Evolutionary conservation across 2,888 invertebrate genomes (phyloP).

Genomic region (Acrobasis repandana): DNA sequence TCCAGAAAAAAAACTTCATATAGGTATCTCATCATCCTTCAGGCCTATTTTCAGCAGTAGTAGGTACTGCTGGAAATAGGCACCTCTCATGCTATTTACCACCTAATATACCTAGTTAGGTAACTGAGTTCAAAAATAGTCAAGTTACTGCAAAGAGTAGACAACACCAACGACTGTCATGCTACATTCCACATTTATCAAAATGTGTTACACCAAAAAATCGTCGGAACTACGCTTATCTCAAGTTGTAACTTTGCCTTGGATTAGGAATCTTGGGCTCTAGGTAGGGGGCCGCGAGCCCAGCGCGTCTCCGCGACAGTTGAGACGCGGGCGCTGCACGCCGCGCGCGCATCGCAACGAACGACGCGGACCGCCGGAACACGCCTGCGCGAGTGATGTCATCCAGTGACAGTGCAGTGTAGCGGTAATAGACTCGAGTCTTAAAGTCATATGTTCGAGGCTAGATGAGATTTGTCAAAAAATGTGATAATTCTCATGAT

Average conservation of each 20-base stretch:
- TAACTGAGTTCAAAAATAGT: too few species aligned
- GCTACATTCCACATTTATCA: not conserved
- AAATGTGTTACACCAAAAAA: not conserved
- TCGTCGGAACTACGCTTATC: constrained; percentile 55
- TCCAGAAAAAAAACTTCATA: too few species aligned
- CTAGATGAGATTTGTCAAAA: not conserved
- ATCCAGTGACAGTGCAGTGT: constrained; percentile 68
- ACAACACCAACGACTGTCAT: too few species aligned
- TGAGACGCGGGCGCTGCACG: constrained; percentile 64
- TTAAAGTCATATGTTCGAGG: not conserved
- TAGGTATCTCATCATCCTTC: too few species aligned
- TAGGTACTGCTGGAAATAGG: too few species aligned
- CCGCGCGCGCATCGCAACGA: constrained; percentile 55
- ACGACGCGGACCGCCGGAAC: constrained; percentile 35
- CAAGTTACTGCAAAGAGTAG: too few species aligned
- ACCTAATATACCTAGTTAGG: too few species aligned
- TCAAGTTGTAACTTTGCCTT: constrained; percentile 48
- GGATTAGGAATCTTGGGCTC: constrained; percentile 40
- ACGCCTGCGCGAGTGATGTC: constrained; percentile 68
- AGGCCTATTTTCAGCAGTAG: too few species aligned
- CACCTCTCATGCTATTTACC: too few species aligned
- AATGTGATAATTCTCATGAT: not conserved
- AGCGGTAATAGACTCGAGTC: constrained; percentile 47
- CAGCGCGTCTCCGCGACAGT: constrained; percentile 47
- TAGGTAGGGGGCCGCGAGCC: constrained; percentile 55